Percentiles rank a stretch among this genome's conserved stretches.
Conservation (phyloP, 2,888 invertebrate species). For the Chaetoderma sp. region DNA sequence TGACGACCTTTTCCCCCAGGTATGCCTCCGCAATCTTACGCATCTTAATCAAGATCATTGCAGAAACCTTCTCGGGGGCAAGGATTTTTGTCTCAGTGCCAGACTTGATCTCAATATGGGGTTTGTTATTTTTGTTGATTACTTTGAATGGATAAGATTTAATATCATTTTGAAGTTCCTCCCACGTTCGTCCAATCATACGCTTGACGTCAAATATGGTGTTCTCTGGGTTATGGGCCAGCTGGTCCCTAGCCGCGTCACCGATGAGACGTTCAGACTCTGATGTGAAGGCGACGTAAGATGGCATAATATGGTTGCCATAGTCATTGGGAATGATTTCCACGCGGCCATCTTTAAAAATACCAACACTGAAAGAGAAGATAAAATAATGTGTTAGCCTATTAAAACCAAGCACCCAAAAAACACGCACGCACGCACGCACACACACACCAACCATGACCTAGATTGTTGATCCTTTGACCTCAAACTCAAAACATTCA, state of each 20-base stretch:
- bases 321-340: conserved; percentile 99
- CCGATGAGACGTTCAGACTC: conserved; percentile 96
- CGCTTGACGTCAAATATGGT: conserved; percentile 99
- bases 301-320: conserved; percentile 97
- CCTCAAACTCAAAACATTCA: too few relatives aligned
- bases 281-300: conserved; percentile 95
- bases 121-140: conserved; percentile 88
- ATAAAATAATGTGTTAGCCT: too few relatives aligned
- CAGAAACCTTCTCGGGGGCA: conserved; percentile 98
- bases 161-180: conserved; percentile 96
- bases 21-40: conserved; percentile 98
- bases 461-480: too few relatives aligned
- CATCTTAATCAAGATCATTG: conserved; percentile 98
- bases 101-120: conserved; percentile 81
- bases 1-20: conserved; percentile 88
- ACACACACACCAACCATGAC: too few relatives aligned
- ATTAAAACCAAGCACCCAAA: too few relatives aligned
- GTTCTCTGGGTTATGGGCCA: conserved; percentile 98
- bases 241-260: too few relatives aligned
- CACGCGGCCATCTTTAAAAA: conserved; percentile 94
- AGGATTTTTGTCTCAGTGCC: conserved; percentile 79
- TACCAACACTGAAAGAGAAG: conserved; percentile 62
- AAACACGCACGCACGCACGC: too few relatives aligned
- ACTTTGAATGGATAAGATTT: conserved; percentile 98
- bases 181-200: conserved; percentile 95